A percentile compares a stretch with the other conserved stretches of the same genome.
These are phyloP conservation scores for Pilophorus perplexus DNA, from an alignment of 2,888 invertebrate species.

Conservation along the genomic window DNA sequence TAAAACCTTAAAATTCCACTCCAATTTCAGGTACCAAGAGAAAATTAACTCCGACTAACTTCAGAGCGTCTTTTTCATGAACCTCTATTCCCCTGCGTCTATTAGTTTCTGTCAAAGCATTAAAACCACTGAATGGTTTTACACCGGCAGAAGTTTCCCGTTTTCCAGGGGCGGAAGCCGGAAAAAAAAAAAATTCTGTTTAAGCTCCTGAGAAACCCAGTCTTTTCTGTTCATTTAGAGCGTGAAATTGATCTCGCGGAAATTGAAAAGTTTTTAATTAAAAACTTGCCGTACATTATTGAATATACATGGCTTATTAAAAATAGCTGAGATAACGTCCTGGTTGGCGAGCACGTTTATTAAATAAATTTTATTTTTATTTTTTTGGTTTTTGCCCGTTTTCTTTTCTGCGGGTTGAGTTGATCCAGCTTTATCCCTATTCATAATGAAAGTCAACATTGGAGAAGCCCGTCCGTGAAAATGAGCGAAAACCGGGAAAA, in stretches of 20 bases:
- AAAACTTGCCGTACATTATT: not conserved
- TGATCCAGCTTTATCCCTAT: not conserved
- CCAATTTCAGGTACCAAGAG: too few relatives aligned
- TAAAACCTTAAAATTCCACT: too few relatives aligned
- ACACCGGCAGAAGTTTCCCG: too few relatives aligned
- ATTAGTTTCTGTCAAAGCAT: too few relatives aligned
- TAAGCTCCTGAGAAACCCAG: too few relatives aligned
- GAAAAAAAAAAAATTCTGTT: too few relatives aligned
- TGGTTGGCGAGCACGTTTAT: not conserved
- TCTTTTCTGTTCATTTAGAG: not conserved
- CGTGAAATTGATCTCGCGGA: not conserved
- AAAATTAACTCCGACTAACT: too few relatives aligned
- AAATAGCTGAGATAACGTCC: not conserved
- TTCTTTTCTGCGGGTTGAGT: not conserved
- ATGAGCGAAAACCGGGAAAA: not conserved
- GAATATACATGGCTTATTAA: slow-evolving; percentile 2
- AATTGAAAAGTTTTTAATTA: not conserved
- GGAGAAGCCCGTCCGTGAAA: not conserved
- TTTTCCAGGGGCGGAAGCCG: too few relatives aligned
- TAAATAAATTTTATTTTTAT: not conserved
- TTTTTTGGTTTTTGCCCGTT: not conserved
- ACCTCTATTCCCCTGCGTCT: too few relatives aligned
- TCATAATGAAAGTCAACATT: not conserved
- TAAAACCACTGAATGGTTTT: too few relatives aligned
- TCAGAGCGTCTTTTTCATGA: too few relatives aligned